Evolutionary conservation across 2,797 vertebrate species (phyloP), one percentile per base, ranked within the genome.

Genomic region (Sebastolobus altivelis): DNA sequence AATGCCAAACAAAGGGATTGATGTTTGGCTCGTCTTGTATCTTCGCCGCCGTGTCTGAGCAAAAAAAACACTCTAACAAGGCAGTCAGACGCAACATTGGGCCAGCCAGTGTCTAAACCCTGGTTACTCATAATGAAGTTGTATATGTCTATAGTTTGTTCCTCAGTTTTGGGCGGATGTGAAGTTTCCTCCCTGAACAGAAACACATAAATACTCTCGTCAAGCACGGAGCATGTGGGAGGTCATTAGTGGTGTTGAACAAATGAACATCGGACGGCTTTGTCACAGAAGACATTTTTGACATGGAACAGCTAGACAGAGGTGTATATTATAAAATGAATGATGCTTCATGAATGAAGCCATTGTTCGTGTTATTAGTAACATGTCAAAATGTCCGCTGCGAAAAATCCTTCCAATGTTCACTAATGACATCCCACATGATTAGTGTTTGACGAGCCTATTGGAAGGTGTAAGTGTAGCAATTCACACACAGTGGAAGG

Each of bases 21-120:
- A 81, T 70, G 72, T 80, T 66, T 77, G 69, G 65, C 72, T 65
- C 35, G 8, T 56, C 68, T 67, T 62, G 71, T 67, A 11, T 72
- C 76, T 76, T 67, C 16, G 72, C 75, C 49, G 58, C 74, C 18
- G 40, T 25, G 31, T 84, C 38, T 81, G 49, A 65, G 72, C 62
- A 72, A 79, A 54, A 68, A 86, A 69, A 84, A 70, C 38, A 54
- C 76, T 72, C 46, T 82, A 83, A 89, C 78, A 65, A 89, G 79
- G 63, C 60, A 72, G 62, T 70, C 62, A 46, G 66, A 62, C 5
- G 56, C 18, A 72, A 20, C 66, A 31, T 27, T 40, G 68, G 35
- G 40, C 16, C 56, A 71, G 38, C 59, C 46, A 16, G 25, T 63
- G 77, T 67, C 65, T 56, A 67, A 75, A 33, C 20, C 55, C 29